A percentile compares a stretch with the other conserved stretches of the same genome.
phyloP scores from a whole-genome alignment of 1,140 invertebrate species.

The Drosophila gunungcola region DNA sequence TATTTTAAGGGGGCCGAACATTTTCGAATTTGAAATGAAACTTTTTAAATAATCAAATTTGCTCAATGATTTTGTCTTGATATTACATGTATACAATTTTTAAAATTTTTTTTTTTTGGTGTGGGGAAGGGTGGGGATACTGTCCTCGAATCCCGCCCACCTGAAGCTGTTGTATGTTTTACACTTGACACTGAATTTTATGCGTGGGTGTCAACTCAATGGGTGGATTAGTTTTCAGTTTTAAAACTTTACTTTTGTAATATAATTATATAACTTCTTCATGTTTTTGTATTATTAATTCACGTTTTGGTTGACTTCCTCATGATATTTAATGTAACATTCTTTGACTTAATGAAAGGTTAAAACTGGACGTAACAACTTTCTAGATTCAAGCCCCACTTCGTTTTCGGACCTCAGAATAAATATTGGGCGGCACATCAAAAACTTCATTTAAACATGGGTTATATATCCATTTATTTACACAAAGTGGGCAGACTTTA shows the following conservation, averaged over 20 bases:
- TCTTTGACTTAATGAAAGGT: neutral
- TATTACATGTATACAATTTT: neutral
- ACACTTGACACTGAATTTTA: neutral
- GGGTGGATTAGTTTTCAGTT: too few relatives aligned
- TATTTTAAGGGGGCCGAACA: neutral
- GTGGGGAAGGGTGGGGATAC: neutral
- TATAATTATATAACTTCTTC: neutral
- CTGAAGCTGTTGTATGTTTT: conserved; percentile 21
- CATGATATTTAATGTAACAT: neutral
- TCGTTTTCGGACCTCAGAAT: neutral
- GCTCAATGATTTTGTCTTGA: neutral
- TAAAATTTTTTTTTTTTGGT: too few relatives aligned
- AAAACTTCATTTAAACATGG: neutral
- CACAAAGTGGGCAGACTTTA: neutral
- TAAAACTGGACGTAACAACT: neutral
- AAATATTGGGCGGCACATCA: neutral
- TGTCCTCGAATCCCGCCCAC: conserved; percentile 6
- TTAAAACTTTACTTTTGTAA: neutral
- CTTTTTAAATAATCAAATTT: conserved; percentile 2
- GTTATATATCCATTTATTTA: neutral
- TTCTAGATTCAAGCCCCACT: neutral
- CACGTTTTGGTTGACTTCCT: neutral
- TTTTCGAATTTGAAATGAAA: neutral
- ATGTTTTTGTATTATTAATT: neutral
- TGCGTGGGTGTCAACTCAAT: conserved; percentile 2